phyloP scores from a whole-genome alignment of 2,797 vertebrate species.

The Pangasius krempfi region DNA sequence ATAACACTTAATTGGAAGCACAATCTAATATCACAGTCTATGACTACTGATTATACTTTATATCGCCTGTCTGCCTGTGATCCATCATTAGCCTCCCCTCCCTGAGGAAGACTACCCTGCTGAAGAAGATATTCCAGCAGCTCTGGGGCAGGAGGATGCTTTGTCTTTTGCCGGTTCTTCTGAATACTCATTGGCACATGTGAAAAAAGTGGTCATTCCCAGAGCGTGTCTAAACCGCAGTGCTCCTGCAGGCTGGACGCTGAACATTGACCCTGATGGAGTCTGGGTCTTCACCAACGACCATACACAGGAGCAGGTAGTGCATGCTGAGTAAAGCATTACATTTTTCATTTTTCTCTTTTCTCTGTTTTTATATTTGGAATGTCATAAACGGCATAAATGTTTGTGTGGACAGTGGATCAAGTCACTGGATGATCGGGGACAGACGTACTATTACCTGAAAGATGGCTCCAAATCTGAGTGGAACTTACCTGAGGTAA shows the following conservation, averaged over 20 bases:
- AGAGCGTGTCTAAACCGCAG: conserved; percentile 72
- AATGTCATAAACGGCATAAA: not conserved
- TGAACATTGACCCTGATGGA: conserved; percentile 72
- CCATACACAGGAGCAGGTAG: conserved; percentile 78
- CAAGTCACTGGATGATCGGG: conserved; percentile 80
- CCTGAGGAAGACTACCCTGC: conserved; percentile 86
- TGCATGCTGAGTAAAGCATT: not conserved
- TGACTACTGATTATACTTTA: not conserved
- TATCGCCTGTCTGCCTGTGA: conserved; percentile 22
- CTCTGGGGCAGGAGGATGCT: conserved; percentile 45
- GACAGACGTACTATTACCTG: conserved; percentile 84
- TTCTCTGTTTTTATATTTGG: conserved; percentile 35
- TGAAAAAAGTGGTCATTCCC: conserved; percentile 68
- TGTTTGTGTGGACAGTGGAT: conserved; percentile 78
- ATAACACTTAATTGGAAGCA: not conserved
- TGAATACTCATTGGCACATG: conserved; percentile 66
- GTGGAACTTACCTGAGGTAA: conserved; percentile 81
- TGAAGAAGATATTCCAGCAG: conserved; percentile 58
- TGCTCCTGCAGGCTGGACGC: conserved; percentile 75
- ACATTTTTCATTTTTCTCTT: not conserved
- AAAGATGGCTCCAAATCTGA: conserved; percentile 78
- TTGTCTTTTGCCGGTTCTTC: conserved; percentile 48
- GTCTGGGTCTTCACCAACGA: conserved; percentile 77
- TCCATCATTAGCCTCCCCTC: conserved; percentile 81
- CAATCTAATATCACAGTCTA: not conserved